Evolutionary conservation across 2,113 vertebrate species (phyloP).

Genomic region (Myotis davidii): DNA sequence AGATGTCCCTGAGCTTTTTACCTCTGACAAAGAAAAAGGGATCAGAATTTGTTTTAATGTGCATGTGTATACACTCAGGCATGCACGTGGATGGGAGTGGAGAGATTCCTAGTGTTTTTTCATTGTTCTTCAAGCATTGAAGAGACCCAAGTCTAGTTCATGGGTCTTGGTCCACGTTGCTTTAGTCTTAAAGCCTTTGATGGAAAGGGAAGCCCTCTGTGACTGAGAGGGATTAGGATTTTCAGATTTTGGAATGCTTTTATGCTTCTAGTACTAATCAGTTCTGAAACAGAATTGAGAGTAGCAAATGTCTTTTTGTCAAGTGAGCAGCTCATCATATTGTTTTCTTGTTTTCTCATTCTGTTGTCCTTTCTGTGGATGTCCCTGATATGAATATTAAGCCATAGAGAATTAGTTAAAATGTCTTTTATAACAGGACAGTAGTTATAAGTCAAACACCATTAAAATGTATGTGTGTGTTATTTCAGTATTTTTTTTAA

Average conservation of each 20-base stretch:
- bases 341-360: background rate
- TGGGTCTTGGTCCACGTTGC: background rate
- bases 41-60: conserved; percentile 12
- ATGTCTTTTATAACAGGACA: background rate
- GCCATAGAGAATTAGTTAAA: background rate
- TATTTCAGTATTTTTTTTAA: background rate
- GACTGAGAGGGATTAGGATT: background rate
- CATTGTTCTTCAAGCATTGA: background rate
- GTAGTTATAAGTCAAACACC: background rate
- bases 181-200: background rate
- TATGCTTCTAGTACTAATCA: background rate
- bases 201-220: background rate
- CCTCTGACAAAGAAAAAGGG: background rate
- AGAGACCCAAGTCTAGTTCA: background rate
- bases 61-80: background rate
- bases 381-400: background rate
- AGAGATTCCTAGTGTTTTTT: background rate
- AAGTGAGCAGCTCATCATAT: background rate
- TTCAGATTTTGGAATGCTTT: background rate
- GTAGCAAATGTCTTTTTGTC: background rate
- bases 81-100: background rate
- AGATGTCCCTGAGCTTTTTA: background rate
- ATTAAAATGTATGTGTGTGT: background rate
- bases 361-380: background rate
- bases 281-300: conserved; percentile 40